Base-by-base conservation (phyloP, 2,113 vertebrate species). In the Penelope pileata region DNA sequence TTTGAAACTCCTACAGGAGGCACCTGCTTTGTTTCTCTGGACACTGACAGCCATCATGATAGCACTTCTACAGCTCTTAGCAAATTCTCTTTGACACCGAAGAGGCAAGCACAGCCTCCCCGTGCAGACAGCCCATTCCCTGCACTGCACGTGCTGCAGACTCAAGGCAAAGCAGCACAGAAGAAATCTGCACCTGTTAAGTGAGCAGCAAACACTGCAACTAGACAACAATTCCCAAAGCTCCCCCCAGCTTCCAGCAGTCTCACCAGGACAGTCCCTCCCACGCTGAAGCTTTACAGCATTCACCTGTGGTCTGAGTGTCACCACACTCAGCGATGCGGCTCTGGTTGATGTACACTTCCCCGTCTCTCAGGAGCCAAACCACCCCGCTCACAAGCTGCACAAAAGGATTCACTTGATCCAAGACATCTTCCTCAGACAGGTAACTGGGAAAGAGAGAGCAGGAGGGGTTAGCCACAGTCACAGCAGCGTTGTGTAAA, bases 321-420 rank as follows among this genome's bases (percentile, higher is more conserved):
- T 98, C 48, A 8, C 92, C 95, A 9, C 99, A 99, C 94, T 99
- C 99, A 0, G 98, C 93, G 4, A 16, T 29, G 56, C 97, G 95
- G 84, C 99, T 99, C 93, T 99, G 96, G 2, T 94, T 96, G 95
- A 99, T 72, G 95, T 99, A 99, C 78, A 99, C 73, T 27, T 98
- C 88, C 16, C 99, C 98, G 4, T 98, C 94, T 59, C 99, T 98
- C 30, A 99, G 95, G 42, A 99, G 98, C 99, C 99, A 99, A 47
- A 99, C 98, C 6, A 99, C 99, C 3, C 99, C 99, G 0, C 98
- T 99, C 91, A 99, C 96, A 29, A 99, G 97, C 98, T 99, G 99
- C 83, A 99, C 98, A 68, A 99, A 99, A 0, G 99, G 99, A 90
- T 99, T 99, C 38, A 96, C 96, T 27, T 96, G 43, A 59, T 99